phyloP scores from a whole-genome alignment of 53 echinoderm and acorn worm species.

The Echinarachnius parma region DNA sequence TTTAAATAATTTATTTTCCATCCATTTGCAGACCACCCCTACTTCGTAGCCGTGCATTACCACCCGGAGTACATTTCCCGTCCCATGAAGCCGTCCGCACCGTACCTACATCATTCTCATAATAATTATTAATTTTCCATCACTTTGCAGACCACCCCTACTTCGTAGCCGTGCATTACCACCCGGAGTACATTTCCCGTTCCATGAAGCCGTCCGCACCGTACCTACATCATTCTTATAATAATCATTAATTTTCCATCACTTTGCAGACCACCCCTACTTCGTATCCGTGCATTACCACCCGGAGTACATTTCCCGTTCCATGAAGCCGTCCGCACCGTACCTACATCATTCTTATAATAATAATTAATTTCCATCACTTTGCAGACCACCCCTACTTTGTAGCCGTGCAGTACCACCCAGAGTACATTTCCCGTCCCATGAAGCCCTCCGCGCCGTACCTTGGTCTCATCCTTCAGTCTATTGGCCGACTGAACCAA shows the following conservation, averaged over 20 bases:
- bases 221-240: too few relatives aligned
- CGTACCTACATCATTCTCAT: too few relatives aligned
- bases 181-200: conserved; percentile 96
- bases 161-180: conserved; percentile 97
- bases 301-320: conserved; percentile 95
- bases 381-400: conserved; percentile 89
- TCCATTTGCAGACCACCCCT: conserved; percentile 71
- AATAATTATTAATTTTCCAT: too few relatives aligned
- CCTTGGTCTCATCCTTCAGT: conserved; percentile 87
- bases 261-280: conserved; percentile 81
- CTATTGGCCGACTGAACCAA: conserved; percentile 60
- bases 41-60: conserved; percentile 97
- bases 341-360: conserved; percentile 41
- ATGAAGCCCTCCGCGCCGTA: conserved; percentile 97
- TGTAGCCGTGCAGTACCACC: conserved; percentile 98
- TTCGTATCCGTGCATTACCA: conserved; percentile 97
- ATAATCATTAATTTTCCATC: too few relatives aligned
- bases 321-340: conserved; percentile 94
- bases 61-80: conserved; percentile 98
- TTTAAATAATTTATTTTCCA: too few relatives aligned
- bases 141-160: conserved; percentile 78
- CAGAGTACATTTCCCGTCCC: conserved; percentile 95
- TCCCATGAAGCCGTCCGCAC: conserved; percentile 94
- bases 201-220: conserved; percentile 97
- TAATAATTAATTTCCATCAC: neutral